Base-by-base conservation (phyloP, 2,113 vertebrate species). In the Spheniscus mendiculus region DNA sequence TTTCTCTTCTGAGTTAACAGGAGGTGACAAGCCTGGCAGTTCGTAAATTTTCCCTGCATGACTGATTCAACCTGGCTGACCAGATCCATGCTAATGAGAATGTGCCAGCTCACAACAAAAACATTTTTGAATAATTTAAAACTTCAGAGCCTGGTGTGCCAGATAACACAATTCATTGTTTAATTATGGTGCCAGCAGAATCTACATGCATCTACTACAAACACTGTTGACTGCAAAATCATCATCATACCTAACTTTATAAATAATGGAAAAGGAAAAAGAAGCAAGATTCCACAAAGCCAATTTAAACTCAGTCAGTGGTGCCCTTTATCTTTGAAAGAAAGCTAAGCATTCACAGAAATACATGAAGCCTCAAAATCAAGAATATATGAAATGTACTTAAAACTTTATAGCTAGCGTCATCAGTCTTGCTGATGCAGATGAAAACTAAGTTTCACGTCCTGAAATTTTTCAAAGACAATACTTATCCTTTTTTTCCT, bases 1-100 rank as follows among this genome's bases (percentile, higher is more conserved):
- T 98, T 97, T 96, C 73, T 95, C 91, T 93, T 90, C 69, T 92
- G 95, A 98, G 97, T 97, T 99, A 99, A 99, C 98, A 96, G 63
- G 98, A 98, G 97, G 96, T 93, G 99, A 99, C 99, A 99, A 97
- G 98, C 97, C 97, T 98, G 96, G 96, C 97, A 97, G 96, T 97
- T 98, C 21, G 12, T 95, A 93, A 97, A 97, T 98, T 98, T 95
- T 94, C 97, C 96, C 97, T 94, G 98, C 97, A 87, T 98, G 98
- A 98, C 92, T 98, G 98, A 98, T 95, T 98, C 85, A 87, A 97
- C 89, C 94, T 94, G 94, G 96, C 97, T 98, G 97, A 98, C 96
- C 97, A 98, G 91, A 97, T 97, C 94, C 98, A 98, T 98, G 97
- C 97, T 99, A 99, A 99, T 98, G 98, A 99, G 98, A 94, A 89